Evolutionary conservation across 2,113 vertebrate genomes (phyloP).

Genomic region (Odocoileus hemionus): DNA sequence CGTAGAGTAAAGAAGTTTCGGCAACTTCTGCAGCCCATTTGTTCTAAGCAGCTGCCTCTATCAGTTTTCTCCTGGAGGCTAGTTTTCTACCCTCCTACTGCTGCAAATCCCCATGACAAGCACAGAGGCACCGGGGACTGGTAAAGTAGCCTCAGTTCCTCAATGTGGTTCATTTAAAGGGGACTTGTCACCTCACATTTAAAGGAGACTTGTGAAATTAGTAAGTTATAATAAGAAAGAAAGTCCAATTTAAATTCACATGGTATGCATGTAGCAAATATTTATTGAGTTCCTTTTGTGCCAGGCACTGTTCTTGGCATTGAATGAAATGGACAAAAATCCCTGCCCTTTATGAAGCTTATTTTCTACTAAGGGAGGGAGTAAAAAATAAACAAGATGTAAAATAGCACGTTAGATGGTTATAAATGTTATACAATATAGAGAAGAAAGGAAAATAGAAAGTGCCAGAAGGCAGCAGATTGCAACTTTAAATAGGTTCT

Average conservation of each 20-base stretch:
- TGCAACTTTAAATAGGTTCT: slow-evolving; percentile 29
- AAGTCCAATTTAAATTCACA: background rate
- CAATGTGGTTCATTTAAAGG: background rate
- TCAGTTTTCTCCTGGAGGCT: background rate
- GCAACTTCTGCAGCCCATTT: background rate
- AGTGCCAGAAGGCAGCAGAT: slow-evolving; percentile 50
- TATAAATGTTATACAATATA: slow-evolving; percentile 44
- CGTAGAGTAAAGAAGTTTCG: background rate
- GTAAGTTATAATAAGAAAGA: background rate
- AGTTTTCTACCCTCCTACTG: background rate
- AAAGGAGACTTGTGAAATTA: background rate
- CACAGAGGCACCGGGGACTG: background rate
- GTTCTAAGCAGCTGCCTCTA: background rate
- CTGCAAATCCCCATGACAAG: background rate
- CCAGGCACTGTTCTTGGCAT: background rate
- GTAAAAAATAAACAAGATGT: slow-evolving; percentile 25
- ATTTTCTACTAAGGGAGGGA: background rate
- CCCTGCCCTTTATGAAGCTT: background rate
- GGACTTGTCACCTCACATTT: background rate
- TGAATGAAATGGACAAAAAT: background rate
- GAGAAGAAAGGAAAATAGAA: slow-evolving; percentile 53
- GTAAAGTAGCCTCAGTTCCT: background rate
- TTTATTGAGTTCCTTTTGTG: background rate
- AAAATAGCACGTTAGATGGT: slow-evolving; percentile 10
- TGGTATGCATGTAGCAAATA: background rate